Conservation (phyloP, 2,797 vertebrate species). For the Cyprinella venusta region DNA sequence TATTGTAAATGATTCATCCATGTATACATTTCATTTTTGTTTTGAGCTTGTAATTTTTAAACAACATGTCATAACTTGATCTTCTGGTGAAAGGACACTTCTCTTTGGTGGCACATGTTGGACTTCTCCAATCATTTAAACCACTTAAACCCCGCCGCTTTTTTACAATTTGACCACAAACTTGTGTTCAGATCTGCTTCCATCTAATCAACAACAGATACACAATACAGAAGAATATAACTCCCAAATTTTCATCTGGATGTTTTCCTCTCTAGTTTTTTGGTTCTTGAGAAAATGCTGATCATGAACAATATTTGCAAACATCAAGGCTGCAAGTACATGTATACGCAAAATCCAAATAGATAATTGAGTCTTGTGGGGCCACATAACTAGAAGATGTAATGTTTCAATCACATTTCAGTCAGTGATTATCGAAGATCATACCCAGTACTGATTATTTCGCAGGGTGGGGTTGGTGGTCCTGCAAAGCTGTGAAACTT, state of each 20-base stretch:
- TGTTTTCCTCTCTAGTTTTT: slow-evolving; percentile 4
- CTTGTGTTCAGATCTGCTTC: neutral
- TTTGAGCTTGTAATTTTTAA: neutral
- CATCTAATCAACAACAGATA: neutral
- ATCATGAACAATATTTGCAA: slow-evolving; percentile 2
- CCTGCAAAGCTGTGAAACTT: slow-evolving; percentile 78
- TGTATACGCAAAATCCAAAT: slow-evolving; percentile 1
- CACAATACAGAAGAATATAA: neutral
- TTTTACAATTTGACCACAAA: neutral
- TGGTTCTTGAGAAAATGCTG: neutral
- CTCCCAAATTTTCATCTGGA: neutral
- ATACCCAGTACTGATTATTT: slow-evolving; percentile 90
- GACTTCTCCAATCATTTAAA: neutral
- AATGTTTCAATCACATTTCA: slow-evolving; percentile 30
- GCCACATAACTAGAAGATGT: neutral
- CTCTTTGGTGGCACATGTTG: neutral
- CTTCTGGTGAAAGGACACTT: neutral
- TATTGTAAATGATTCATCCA: neutral
- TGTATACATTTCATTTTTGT: neutral
- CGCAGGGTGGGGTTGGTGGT: slow-evolving; percentile 82
- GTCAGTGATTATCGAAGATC: slow-evolving; percentile 60
- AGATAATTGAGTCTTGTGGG: neutral
- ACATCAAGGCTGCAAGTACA: neutral
- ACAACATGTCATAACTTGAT: neutral
- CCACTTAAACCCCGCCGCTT: neutral